These are phyloP conservation scores for Carcharodon carcharias DNA, from an alignment of 2,797 vertebrate genomes.

Conservation along the genomic window DNA sequence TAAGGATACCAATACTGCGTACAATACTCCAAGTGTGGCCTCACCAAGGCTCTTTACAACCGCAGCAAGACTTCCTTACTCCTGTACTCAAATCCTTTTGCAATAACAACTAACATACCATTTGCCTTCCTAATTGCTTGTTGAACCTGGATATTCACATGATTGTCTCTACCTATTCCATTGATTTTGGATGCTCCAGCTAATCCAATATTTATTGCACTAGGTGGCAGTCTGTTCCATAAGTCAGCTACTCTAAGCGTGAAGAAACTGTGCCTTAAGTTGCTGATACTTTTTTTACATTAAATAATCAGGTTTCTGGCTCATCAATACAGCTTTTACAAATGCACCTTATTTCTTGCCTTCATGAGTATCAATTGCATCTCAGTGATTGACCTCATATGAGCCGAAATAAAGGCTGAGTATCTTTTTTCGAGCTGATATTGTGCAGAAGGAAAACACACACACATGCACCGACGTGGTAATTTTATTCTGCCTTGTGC, in stretches of 20 bases:
- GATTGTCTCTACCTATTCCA: neutral
- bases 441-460: neutral
- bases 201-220: neutral
- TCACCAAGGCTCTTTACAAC: too few species aligned
- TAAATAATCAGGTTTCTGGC: neutral
- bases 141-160: neutral
- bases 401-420: neutral
- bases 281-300: neutral
- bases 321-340: neutral
- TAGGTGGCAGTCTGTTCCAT: neutral
- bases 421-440: neutral
- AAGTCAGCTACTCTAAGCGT: neutral
- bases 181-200: neutral
- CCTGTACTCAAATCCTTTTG: too few species aligned
- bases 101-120: too few species aligned
- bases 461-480: neutral
- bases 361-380: neutral
- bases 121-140: too few species aligned
- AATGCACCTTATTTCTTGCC: neutral
- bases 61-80: too few species aligned
- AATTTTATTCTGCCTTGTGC: neutral
- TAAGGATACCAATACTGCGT: too few species aligned
- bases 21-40: too few species aligned
- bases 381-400: neutral
- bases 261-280: neutral